Base-by-base conservation (phyloP, 2,797 vertebrate genomes). In the Remorina albescens region DNA sequence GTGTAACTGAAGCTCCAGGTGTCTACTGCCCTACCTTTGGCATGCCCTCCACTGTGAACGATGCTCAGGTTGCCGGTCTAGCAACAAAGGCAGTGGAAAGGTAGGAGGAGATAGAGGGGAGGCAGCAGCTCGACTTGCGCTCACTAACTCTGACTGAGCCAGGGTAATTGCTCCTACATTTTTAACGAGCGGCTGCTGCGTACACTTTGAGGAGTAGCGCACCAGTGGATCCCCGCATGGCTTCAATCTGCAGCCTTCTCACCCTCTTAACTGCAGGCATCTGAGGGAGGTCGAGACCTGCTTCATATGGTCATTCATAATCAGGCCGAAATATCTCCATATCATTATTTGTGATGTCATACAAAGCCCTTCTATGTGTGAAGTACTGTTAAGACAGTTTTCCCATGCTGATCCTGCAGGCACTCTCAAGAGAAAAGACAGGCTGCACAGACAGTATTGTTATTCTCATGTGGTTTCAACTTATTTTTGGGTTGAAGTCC, bases 161-260 rank as follows among this genome's bases (percentile, higher is more conserved):
- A 32, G 84, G 76, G 83, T 93, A 92, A 92, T 93, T 93, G 90
- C 92, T 92, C 83, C 70, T 91, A 78, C 86, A 91, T 93, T 90
- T 92, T 93, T 94, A 92, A 93, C 72, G 80, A 89, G 76, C 58
- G 78, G 82, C 83, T 86, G 86, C 85, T 75, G 85, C 71, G 59
- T 78, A 76, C 72, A 70, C 90, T 91, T 88, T 90, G 64, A 85
- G 85, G 71, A 86, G 79, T 75, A 58, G 71, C 53, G 25, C 77
- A 64, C 81, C 61, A 53, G 81, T 78, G 81, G 81, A 87, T 74
- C 82, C 71, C 75, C 39, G 73, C 82, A 65, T 12, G 63, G 61
- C 80, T 69, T 54, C 73, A 15, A 15, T 15, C 78, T 81, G 83
- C 81, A 72, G 76, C 53, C 64, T 82, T 68, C 70, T 74, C 74